These are phyloP conservation scores for Clupea harengus DNA, from an alignment of 2,113 vertebrate species.

Conservation along the genomic window DNA sequence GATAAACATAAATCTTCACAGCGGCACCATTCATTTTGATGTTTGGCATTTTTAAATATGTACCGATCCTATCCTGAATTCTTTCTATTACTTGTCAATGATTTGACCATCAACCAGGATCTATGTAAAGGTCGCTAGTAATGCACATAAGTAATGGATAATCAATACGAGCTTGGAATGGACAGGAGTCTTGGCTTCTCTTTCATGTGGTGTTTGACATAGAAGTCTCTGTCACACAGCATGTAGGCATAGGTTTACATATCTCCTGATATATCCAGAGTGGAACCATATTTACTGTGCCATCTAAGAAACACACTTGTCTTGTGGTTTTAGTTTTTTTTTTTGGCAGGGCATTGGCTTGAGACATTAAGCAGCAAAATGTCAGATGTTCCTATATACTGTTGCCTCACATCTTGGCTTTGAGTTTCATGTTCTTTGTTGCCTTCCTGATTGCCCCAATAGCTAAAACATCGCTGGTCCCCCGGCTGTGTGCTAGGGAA, in stretches of 20 bases:
- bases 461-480: conserved; percentile 69
- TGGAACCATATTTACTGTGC: not conserved
- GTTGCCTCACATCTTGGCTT: conserved; percentile 48
- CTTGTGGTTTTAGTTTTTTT: conserved; percentile 5
- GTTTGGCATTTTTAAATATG: not conserved
- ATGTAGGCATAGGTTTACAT: not conserved
- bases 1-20: not conserved
- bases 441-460: conserved; percentile 71
- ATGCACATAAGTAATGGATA: not conserved
- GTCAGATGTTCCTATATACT: conserved; percentile 22
- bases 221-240: not conserved
- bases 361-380: conserved; percentile 24
- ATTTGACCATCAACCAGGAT: not conserved
- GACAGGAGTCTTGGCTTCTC: not conserved
- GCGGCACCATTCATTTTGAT: not conserved
- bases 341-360: not conserved
- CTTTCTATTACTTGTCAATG: not conserved
- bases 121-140: conserved; percentile 14
- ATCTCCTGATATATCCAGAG: not conserved
- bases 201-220: not conserved
- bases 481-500: conserved; percentile 57
- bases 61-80: not conserved
- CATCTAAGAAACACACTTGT: not conserved
- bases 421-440: conserved; percentile 68
- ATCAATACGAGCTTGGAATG: conserved; percentile 4